Evolutionary conservation across 2,797 vertebrate genomes (phyloP).

Genomic region (Dendrocincla fuliginosa): DNA sequence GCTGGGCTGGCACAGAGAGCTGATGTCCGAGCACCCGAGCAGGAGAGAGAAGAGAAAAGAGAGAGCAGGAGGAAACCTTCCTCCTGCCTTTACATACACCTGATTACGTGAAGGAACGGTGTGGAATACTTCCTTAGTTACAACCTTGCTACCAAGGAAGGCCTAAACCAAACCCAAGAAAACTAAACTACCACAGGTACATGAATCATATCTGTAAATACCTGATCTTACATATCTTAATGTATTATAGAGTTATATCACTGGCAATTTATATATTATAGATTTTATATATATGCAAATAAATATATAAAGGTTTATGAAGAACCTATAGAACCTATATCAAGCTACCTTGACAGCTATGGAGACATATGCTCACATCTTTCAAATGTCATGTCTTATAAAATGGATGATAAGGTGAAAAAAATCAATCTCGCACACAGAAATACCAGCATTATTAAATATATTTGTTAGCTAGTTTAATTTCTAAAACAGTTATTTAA

Average conservation of each 20-base stretch:
- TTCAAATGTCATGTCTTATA: background rate
- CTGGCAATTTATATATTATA: background rate
- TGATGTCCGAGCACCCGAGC: too few relatives aligned
- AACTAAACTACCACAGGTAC: background rate
- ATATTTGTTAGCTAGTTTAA: background rate
- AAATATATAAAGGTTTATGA: background rate
- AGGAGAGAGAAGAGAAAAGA: too few relatives aligned
- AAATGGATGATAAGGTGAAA: background rate
- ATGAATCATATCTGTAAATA: background rate
- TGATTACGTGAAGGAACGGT: too few relatives aligned
- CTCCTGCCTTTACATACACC: too few relatives aligned
- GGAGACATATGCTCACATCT: background rate
- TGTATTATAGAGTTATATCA: background rate
- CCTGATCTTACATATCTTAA: background rate
- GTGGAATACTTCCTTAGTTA: too few relatives aligned
- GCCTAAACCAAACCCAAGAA: too few relatives aligned
- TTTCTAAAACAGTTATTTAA: conserved; percentile 16
- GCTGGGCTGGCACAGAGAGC: too few relatives aligned
- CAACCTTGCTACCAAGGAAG: too few relatives aligned
- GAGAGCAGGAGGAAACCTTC: too few relatives aligned
- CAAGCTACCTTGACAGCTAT: background rate
- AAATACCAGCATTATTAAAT: background rate
- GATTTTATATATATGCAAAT: background rate
- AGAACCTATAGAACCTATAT: background rate
- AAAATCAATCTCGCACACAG: background rate